A percentile compares a stretch with the other conserved stretches of the same genome.
Conservation (phyloP, 2,797 vertebrate species). For the Lindbergichthys nudifrons region DNA sequence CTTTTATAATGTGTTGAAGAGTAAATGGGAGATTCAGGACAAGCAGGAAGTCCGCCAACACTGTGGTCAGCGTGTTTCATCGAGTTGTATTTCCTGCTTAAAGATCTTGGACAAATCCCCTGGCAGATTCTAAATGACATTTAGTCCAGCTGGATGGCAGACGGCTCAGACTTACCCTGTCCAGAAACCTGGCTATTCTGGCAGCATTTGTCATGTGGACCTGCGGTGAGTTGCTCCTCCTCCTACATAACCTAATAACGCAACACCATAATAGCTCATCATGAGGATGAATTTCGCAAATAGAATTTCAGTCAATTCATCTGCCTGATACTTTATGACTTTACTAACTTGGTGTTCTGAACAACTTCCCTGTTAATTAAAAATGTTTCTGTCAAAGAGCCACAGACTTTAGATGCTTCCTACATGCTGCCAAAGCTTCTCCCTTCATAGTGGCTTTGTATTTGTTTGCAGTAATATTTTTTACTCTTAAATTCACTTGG, state of each 20-base stretch:
- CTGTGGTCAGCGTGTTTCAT: conserved; percentile 53
- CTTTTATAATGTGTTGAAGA: conserved; percentile 22
- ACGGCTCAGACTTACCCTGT: conserved; percentile 21
- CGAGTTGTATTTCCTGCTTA: conserved; percentile 43
- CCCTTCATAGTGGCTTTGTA: too few relatives aligned
- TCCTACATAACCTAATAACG: conserved; percentile 18
- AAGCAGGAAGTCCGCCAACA: conserved; percentile 35
- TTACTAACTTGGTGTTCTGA: conserved; percentile 31
- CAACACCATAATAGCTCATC: conserved; percentile 8
- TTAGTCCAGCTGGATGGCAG: conserved; percentile 51
- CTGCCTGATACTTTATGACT: conserved; percentile 29
- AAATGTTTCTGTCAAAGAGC: conserved; percentile 59
- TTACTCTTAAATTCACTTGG: too few relatives aligned
- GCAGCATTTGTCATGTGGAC: conserved; percentile 36
- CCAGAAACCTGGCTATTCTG: conserved; percentile 63
- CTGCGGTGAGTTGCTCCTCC: conserved; percentile 34
- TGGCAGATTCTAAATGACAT: conserved; percentile 46
- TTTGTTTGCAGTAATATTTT: too few relatives aligned
- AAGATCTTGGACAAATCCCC: conserved; percentile 54
- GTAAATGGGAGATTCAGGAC: conserved; percentile 28
- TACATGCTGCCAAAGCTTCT: too few relatives aligned
- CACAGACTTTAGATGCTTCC: background rate
- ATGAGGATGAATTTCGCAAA: conserved; percentile 14
- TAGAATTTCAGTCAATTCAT: conserved; percentile 9
- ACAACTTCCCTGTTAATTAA: conserved; percentile 54